Percentiles rank a stretch among this genome's conserved stretches.
Evolutionary conservation across 2,888 invertebrate species (phyloP).

Genomic region (Disparrhopalites patrizii): DNA sequence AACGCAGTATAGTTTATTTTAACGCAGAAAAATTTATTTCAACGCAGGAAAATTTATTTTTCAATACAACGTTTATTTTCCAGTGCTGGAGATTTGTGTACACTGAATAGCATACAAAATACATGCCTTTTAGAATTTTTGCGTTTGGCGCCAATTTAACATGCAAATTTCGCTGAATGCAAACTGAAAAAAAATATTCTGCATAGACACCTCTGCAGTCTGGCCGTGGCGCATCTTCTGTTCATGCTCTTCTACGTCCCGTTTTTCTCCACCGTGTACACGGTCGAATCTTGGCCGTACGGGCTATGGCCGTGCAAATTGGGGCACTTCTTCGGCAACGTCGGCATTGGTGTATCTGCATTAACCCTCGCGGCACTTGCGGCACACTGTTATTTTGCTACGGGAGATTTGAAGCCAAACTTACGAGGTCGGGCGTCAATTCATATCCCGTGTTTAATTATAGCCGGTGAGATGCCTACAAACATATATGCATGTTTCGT

Average conservation of each 20-base stretch:
- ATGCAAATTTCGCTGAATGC: too few relatives aligned
- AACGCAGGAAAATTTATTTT: too few relatives aligned
- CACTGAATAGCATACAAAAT: too few relatives aligned
- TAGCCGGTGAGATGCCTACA: slow-evolving; percentile 52
- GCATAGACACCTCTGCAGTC: slow-evolving; percentile 56
- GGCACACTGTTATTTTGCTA: slow-evolving; percentile 85
- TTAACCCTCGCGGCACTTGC: slow-evolving; percentile 87
- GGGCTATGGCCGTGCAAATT: slow-evolving; percentile 74
- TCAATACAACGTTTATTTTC: too few relatives aligned
- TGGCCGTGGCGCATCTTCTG: slow-evolving; percentile 77
- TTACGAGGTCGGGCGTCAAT: slow-evolving; percentile 64
- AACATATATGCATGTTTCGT: too few relatives aligned
- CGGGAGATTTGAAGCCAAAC: slow-evolving; percentile 81
- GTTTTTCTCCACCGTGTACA: slow-evolving; percentile 76
- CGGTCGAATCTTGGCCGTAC: slow-evolving; percentile 63
- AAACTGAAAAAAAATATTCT: too few relatives aligned
- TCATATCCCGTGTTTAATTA: slow-evolving; percentile 64
- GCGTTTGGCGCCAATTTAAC: too few relatives aligned
- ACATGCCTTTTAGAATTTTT: too few relatives aligned
- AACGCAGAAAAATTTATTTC: too few relatives aligned
- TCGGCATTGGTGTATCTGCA: slow-evolving; percentile 88
- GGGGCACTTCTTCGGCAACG: slow-evolving; percentile 79
- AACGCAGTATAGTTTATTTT: too few relatives aligned
- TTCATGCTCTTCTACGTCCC: slow-evolving; percentile 79
- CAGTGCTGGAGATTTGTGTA: too few relatives aligned